These are phyloP conservation scores for Leptosomus discolor DNA, from an alignment of 2,113 vertebrate species.

Conservation along the genomic window DNA sequence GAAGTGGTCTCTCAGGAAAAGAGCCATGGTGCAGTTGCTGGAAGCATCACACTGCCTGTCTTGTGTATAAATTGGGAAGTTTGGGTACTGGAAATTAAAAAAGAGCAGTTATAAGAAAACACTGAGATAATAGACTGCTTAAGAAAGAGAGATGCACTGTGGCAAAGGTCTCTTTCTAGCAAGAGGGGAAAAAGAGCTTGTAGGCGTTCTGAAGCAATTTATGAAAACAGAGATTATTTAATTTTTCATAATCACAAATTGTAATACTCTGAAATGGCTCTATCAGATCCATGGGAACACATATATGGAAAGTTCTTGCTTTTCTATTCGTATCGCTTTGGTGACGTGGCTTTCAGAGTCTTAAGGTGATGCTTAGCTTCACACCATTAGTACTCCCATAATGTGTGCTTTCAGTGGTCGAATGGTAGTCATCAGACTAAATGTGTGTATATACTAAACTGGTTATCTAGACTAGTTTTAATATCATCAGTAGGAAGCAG, in stretches of 20 bases:
- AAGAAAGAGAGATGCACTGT: neutral
- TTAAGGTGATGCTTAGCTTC: neutral
- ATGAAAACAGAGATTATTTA: neutral
- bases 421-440: neutral
- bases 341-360: neutral
- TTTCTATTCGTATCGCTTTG: neutral
- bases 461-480: neutral
- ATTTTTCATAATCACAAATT: neutral
- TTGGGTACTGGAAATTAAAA: conserved; percentile 2
- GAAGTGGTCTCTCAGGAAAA: neutral
- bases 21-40: neutral
- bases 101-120: conserved; percentile 34
- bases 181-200: neutral
- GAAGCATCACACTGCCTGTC: neutral
- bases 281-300: neutral
- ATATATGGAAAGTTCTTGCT: neutral
- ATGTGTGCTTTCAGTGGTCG: neutral
- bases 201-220: neutral
- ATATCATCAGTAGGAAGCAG: neutral
- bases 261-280: neutral
- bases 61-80: conserved; percentile 17
- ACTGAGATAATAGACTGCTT: neutral
- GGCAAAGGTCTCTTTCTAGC: neutral
- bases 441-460: neutral
- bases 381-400: neutral